Conservation (phyloP, 92 coral and sea anemone genomes). For the Heliopora coerulea region DNA sequence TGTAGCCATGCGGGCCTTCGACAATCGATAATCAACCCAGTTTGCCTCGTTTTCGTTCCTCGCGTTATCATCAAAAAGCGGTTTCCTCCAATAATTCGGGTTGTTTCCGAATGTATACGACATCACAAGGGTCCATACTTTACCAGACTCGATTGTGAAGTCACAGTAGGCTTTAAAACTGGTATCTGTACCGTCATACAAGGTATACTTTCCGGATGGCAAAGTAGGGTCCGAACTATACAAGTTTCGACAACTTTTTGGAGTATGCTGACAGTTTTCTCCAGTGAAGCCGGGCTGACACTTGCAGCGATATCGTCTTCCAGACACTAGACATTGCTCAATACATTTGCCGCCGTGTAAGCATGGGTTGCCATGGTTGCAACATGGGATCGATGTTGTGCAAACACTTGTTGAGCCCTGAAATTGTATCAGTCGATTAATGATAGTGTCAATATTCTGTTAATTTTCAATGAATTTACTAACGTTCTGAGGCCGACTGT, state of each 20-base stretch:
- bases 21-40: slow-evolving; percentile 19
- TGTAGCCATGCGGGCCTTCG: slow-evolving; percentile 3
- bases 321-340: slow-evolving; percentile 2
- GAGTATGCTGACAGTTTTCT: background rate
- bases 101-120: slow-evolving; percentile 8
- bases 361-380: slow-evolving; percentile 14
- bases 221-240: background rate
- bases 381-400: background rate
- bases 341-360: background rate
- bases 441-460: too few species aligned
- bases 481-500: too few species aligned
- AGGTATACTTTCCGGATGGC: slow-evolving; percentile 4
- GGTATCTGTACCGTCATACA: background rate
- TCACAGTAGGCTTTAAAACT: slow-evolving; percentile 9
- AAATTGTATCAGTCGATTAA: too few species aligned
- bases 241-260: slow-evolving; percentile 13
- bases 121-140: slow-evolving; percentile 24
- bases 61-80: background rate
- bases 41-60: background rate
- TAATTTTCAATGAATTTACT: too few species aligned
- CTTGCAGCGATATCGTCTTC: background rate
- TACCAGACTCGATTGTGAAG: background rate
- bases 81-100: background rate
- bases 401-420: background rate
- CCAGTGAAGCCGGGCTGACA: background rate